A percentile compares a stretch with the other conserved stretches of the same genome.
Conservation (phyloP, 2,888 invertebrate species). For the Syrista parreyssii region DNA sequence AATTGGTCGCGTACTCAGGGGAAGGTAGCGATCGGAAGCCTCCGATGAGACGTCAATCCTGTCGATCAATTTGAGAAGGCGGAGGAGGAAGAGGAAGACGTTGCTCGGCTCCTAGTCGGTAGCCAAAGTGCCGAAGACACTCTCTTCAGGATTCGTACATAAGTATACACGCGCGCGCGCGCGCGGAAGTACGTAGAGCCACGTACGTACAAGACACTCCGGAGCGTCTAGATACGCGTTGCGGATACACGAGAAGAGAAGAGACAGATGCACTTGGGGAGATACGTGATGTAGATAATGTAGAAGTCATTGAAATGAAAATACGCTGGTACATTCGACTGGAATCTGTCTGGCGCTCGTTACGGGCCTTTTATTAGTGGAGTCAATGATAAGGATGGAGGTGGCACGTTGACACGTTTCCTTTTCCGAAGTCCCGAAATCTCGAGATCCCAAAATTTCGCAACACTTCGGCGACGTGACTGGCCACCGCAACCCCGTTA, state of each 20-base stretch:
- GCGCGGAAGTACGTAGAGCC: not conserved
- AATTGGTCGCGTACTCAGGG: not conserved
- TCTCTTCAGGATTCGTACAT: not conserved
- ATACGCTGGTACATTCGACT: constrained; percentile 5
- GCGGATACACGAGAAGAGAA: not conserved
- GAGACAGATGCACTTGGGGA: not conserved
- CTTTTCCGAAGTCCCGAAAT: not conserved
- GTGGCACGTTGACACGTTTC: not conserved
- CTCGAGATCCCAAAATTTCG: not conserved
- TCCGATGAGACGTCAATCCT: no score
- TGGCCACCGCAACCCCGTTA: constrained; percentile 14
- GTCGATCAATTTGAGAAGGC: no score
- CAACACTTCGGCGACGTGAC: not conserved
- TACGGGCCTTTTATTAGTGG: not conserved
- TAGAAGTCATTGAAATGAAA: constrained; percentile 22
- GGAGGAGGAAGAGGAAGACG: not conserved
- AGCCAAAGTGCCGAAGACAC: not conserved
- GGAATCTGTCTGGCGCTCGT: constrained; percentile 10
- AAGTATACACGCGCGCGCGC: not conserved
- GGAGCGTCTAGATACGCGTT: not conserved
- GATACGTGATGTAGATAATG: constrained; percentile 34
- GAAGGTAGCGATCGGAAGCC: not conserved
- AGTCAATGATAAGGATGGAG: not conserved
- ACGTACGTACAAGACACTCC: no score
- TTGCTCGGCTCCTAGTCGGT: no score